A percentile compares a stretch with the other conserved stretches of the same genome.
These are phyloP conservation scores for Hemicordylus capensis DNA, from an alignment of 2,113 vertebrate species.

Conservation along the genomic window DNA sequence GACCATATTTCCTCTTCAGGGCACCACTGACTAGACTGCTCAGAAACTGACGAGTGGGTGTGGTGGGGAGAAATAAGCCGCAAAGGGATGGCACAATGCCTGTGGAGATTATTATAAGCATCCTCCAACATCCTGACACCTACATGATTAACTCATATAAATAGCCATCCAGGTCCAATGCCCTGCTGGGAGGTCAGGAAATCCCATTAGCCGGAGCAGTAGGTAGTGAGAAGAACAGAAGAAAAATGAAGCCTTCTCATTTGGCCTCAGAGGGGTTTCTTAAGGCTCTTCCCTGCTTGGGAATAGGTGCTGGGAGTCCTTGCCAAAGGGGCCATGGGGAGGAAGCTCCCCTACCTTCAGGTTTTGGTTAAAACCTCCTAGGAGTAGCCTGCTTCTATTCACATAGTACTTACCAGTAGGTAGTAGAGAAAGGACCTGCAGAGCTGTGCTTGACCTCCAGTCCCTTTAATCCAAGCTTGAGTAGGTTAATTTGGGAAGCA, in stretches of 20 bases:
- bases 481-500: constrained; percentile 53
- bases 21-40: neutral
- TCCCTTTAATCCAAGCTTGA: constrained; percentile 51
- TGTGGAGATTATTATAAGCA: neutral
- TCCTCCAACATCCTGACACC: neutral
- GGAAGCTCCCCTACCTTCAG: too few relatives aligned
- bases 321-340: neutral
- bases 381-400: rapidly evolving
- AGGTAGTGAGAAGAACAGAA: neutral
- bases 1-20: neutral
- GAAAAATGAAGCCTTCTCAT: neutral
- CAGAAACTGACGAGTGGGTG: too few relatives aligned
- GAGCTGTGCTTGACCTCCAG: constrained; percentile 46
- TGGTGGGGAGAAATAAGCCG: too few relatives aligned
- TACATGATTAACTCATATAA: constrained; percentile 2
- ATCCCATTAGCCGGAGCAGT: neutral
- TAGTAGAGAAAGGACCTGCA: neutral
- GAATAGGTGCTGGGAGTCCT: neutral
- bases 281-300: too few relatives aligned
- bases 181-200: constrained; percentile 3
- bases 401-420: neutral
- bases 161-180: neutral
- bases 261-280: neutral
- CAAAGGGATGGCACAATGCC: neutral
- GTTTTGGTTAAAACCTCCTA: neutral